Base-by-base conservation (phyloP, 53 echinoderm and acorn worm genomes). In the Holothuria leucospilota region DNA sequence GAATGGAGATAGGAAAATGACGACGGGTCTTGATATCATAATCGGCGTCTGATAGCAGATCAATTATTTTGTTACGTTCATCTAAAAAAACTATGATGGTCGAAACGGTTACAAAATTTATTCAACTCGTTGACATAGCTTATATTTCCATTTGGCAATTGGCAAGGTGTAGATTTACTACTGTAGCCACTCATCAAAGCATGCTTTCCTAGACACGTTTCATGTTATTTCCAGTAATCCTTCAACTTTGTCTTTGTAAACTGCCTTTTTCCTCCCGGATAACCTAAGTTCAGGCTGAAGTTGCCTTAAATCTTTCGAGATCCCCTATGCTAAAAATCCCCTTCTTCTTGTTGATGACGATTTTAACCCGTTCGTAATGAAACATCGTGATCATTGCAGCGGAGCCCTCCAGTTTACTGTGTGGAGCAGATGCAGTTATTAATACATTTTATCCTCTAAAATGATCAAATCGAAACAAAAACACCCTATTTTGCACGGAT, bases 281-380 rank as follows among this genome's bases (percentile, higher is more conserved):
- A 51, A 16, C 41, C 72, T 42, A 58, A 67, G 34, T 88, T 88
- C 71, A 30, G 27, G 30, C 71, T 88, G 59, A 88, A 51, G 5
- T 82, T 14, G 21, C 39, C 24, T 62, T 88, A 60, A 11, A 88
- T 24, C 46, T 72, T 51, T 39, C 46, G 59, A 38, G 71, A 70
- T 15, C 82, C 71, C 88, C 88, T n/a, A n/a, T n/a, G n/a, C n/a
- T n/a, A n/a, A 82, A 69, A 0, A 88, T 29, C 12, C 6, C 25
- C 41, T 72, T 82, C 16, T 53, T 26, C n/a, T n/a, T n/a, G n/a
- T n/a, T n/a, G n/a, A n/a, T n/a, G n/a, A n/a, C n/a, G n/a, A n/a
- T n/a, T n/a, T n/a, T n/a, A n/a, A n/a, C n/a, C n/a, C n/a, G n/a
- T n/a, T n/a, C n/a, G n/a, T n/a, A n/a, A n/a, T n/a, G n/a, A n/a